Evolutionary conservation across 2,113 vertebrate genomes (phyloP).

Genomic region (Egretta garzetta): DNA sequence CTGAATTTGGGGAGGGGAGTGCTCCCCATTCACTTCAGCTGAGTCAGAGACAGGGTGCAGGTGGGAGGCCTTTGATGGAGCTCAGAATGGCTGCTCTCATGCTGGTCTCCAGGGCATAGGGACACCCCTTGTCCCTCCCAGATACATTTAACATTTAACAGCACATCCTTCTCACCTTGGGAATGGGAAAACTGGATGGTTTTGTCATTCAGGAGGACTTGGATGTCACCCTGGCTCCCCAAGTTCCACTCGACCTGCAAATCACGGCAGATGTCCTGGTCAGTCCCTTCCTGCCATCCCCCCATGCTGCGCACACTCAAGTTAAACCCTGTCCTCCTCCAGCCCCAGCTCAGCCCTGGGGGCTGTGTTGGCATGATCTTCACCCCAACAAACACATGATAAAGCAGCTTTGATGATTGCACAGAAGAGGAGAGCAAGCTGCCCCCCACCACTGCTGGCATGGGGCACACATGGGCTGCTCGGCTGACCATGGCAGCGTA

Average conservation of each 20-base stretch:
- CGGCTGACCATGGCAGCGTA: accelerated
- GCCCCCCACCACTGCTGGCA: accelerated
- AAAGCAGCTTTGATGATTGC: not conserved
- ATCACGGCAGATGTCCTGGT: accelerated
- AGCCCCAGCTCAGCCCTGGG: not conserved
- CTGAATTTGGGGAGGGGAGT: not conserved
- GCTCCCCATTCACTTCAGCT: accelerated
- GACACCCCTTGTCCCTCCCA: accelerated
- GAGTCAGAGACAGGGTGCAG: not conserved
- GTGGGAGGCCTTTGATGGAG: not conserved
- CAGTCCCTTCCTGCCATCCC: not conserved
- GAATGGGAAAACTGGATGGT: slow-evolving; percentile 32
- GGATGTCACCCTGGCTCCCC: slow-evolving; percentile 7
- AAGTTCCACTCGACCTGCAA: slow-evolving; percentile 55
- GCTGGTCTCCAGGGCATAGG: not conserved
- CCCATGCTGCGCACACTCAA: not conserved
- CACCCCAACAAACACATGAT: not conserved
- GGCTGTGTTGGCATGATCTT: not conserved
- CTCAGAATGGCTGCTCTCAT: accelerated
- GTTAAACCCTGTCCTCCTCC: not conserved
- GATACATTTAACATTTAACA: not conserved
- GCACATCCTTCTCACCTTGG: not conserved
- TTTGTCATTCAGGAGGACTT: not conserved
- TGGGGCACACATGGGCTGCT: accelerated
- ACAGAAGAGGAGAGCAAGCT: not conserved